Evolutionary conservation across 2,888 invertebrate genomes (phyloP).

Genomic region (Trichopria drosophilae): DNA sequence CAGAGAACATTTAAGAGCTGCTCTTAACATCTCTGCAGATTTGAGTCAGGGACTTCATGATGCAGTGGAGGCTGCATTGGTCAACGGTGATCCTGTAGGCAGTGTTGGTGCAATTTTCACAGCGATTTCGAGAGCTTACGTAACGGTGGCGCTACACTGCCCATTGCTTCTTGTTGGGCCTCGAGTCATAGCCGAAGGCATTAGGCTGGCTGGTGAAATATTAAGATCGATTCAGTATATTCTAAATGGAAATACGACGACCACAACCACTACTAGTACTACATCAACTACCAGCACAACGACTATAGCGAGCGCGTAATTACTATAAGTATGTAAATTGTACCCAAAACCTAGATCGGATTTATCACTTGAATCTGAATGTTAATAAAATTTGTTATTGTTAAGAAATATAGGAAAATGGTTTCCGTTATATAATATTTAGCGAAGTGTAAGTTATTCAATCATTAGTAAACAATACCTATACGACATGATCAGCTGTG

Average conservation of each 20-base stretch:
- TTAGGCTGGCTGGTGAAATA: slow-evolving; percentile 35
- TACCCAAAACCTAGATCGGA: too few species aligned
- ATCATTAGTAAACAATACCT: too few species aligned
- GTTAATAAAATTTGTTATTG: too few species aligned
- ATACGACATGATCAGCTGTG: too few species aligned
- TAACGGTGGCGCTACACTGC: slow-evolving; percentile 34
- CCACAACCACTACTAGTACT: too few species aligned
- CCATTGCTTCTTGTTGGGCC: slow-evolving; percentile 33
- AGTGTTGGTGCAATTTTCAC: slow-evolving; percentile 29
- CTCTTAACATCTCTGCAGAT: slow-evolving; percentile 31
- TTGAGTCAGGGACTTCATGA: slow-evolving; percentile 33
- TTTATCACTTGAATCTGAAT: too few species aligned
- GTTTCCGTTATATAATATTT: too few species aligned
- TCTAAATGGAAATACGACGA: background rate
- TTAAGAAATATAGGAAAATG: too few species aligned
- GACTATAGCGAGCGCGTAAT: too few species aligned
- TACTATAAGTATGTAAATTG: too few species aligned
- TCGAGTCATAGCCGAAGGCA: slow-evolving; percentile 37
- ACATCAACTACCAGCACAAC: too few species aligned
- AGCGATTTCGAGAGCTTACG: slow-evolving; percentile 34
- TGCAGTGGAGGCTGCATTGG: slow-evolving; percentile 31
- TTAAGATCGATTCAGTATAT: slow-evolving; percentile 21
- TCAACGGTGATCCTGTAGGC: slow-evolving; percentile 30
- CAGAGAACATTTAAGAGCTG: slow-evolving; percentile 27
- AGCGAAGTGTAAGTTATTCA: too few species aligned